phyloP scores from a whole-genome alignment of 2,113 vertebrate species.

The Danionella cerebrum region DNA sequence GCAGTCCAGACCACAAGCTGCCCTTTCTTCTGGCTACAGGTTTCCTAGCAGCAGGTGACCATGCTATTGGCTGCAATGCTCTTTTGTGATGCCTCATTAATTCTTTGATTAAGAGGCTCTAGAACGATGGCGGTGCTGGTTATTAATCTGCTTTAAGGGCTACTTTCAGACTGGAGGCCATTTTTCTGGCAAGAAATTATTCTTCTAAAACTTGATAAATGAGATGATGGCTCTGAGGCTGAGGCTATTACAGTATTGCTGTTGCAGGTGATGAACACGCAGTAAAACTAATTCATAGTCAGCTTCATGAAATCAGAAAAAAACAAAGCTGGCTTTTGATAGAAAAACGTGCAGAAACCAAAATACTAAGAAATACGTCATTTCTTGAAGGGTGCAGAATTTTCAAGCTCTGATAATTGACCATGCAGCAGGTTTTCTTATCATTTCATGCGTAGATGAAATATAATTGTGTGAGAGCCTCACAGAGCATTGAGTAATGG shows the following conservation, averaged over 20 bases:
- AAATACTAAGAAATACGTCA: too few relatives aligned
- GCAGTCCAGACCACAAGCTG: not conserved
- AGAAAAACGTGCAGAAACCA: too few relatives aligned
- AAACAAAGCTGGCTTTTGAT: too few relatives aligned
- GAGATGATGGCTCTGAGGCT: conserved; percentile 28
- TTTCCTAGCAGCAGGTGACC: conserved; percentile 42
- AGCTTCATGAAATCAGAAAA: conserved; percentile 8
- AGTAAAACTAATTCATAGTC: not conserved
- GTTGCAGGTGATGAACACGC: conserved; percentile 25
- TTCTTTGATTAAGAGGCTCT: conserved; percentile 50
- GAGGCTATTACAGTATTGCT: conserved; percentile 38
- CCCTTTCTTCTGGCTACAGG: not conserved
- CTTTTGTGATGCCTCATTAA: conserved; percentile 57
- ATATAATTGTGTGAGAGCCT: not conserved
- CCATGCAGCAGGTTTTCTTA: conserved; percentile 1
- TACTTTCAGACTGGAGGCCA: conserved; percentile 17
- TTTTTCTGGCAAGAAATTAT: conserved; percentile 44
- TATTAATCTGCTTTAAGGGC: conserved; percentile 55
- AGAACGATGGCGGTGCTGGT: conserved; percentile 33
- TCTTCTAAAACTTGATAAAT: conserved; percentile 53
- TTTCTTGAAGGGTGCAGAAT: too few relatives aligned
- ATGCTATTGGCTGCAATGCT: conserved; percentile 29
- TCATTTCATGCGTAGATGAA: not conserved
- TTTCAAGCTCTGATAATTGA: conserved; percentile 15
- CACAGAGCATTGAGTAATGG: conserved; percentile 17